These are phyloP conservation scores for Crotophaga sulcirostris DNA, from an alignment of 2,113 vertebrate species.

Conservation along the genomic window DNA sequence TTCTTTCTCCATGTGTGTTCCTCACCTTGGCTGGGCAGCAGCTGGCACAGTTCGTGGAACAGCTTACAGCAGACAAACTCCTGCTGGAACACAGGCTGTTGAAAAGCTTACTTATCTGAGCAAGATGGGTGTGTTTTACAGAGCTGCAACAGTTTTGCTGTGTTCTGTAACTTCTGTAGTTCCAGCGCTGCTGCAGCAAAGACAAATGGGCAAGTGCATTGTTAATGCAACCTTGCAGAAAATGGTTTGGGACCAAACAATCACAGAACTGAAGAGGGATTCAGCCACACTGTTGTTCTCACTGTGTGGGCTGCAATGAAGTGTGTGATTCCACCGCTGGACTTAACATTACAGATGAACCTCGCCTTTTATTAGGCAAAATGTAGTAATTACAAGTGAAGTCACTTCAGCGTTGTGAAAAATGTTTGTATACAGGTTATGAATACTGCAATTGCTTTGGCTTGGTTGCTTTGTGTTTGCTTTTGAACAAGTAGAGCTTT, in stretches of 20 bases:
- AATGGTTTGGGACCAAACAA: neutral
- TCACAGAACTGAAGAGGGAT: neutral
- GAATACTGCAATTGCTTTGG: neutral
- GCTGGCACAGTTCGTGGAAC: neutral
- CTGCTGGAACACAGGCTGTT: neutral
- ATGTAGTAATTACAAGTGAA: neutral
- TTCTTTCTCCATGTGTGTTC: neutral
- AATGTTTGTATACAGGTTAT: neutral
- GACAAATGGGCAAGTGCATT: neutral
- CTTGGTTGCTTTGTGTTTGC: neutral
- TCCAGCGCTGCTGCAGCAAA: accelerated
- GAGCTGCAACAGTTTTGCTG: neutral
- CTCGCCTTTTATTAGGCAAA: neutral
- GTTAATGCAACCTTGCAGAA: neutral
- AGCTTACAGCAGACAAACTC: neutral
- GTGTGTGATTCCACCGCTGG: neutral
- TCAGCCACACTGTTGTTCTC: neutral
- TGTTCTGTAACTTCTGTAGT: neutral
- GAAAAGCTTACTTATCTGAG: neutral
- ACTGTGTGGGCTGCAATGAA: neutral
- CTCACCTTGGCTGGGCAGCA: neutral
- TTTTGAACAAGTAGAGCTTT: neutral
- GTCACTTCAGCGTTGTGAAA: neutral
- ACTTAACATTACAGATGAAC: neutral
- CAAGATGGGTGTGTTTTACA: neutral